Percentiles rank a stretch among this genome's conserved stretches.
These are phyloP conservation scores for Grallaria varia DNA, from an alignment of 2,113 vertebrate species.

Conservation along the genomic window DNA sequence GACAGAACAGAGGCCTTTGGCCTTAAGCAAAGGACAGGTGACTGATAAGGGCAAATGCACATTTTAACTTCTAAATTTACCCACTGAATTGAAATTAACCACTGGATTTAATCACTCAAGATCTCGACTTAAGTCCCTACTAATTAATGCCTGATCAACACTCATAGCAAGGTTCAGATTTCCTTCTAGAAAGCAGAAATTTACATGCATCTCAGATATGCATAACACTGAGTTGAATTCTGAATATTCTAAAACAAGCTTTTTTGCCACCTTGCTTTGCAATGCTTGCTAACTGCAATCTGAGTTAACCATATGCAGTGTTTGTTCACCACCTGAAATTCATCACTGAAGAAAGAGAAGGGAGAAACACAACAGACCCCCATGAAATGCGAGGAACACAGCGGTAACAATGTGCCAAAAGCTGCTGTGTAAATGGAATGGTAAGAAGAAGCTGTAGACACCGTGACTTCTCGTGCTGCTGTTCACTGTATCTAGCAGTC, in stretches of 20 bases:
- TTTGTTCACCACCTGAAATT: not conserved
- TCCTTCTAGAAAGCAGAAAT: not conserved
- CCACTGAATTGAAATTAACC: not conserved
- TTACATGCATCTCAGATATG: not conserved
- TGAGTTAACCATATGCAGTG: not conserved
- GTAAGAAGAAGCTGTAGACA: not conserved
- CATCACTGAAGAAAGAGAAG: not conserved
- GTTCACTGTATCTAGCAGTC: not conserved
- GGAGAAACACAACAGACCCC: not conserved
- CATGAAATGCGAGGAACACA: not conserved
- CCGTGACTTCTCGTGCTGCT: rapidly evolving
- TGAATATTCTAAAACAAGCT: not conserved
- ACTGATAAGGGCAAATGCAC: not conserved
- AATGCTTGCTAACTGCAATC: not conserved
- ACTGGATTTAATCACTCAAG: not conserved
- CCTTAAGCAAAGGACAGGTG: not conserved
- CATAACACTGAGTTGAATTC: not conserved
- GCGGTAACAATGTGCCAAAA: not conserved
- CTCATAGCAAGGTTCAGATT: not conserved
- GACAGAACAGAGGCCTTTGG: not conserved
- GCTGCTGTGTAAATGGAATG: not conserved
- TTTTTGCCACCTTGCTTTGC: not conserved
- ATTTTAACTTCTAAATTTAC: not conserved
- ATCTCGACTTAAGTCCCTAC: not conserved
- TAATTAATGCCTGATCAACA: not conserved